phyloP scores from a whole-genome alignment of 2,888 invertebrate genomes.

The Sepioteuthis lessoniana region DNA sequence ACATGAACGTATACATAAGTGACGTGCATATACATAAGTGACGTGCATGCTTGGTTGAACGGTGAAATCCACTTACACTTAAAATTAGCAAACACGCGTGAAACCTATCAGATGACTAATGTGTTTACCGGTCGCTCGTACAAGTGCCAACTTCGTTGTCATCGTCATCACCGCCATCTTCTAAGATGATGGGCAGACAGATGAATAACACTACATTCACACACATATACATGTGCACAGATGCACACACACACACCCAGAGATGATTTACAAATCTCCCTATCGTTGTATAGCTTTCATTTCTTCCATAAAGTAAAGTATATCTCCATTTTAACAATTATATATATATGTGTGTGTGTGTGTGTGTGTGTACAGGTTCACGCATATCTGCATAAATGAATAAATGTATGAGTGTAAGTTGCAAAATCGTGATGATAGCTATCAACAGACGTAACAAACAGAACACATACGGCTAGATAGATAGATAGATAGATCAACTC shows the following conservation, averaged over 20 bases:
- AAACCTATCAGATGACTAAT: conserved; percentile 20
- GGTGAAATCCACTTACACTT: background rate
- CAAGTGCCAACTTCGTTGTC: background rate
- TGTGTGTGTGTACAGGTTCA: too few relatives aligned
- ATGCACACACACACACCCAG: too few relatives aligned
- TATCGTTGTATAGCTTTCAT: too few relatives aligned
- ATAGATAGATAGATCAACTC: too few relatives aligned
- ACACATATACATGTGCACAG: background rate
- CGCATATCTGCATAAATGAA: too few relatives aligned
- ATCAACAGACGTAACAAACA: too few relatives aligned
- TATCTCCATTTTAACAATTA: too few relatives aligned
- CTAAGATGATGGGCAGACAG: background rate
- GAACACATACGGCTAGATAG: too few relatives aligned
- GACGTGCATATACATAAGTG: background rate
- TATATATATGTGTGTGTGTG: background rate
- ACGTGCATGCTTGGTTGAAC: background rate
- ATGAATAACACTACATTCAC: background rate
- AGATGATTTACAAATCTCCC: too few relatives aligned
- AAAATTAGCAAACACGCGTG: conserved; percentile 23
- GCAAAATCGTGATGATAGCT: too few relatives aligned
- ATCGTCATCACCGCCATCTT: background rate
- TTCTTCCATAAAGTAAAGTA: too few relatives aligned
- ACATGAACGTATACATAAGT: background rate
- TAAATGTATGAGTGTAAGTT: too few relatives aligned
- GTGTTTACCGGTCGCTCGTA: background rate